Conservation (phyloP, 2,113 vertebrate genomes). For the Ameiurus melas region DNA sequence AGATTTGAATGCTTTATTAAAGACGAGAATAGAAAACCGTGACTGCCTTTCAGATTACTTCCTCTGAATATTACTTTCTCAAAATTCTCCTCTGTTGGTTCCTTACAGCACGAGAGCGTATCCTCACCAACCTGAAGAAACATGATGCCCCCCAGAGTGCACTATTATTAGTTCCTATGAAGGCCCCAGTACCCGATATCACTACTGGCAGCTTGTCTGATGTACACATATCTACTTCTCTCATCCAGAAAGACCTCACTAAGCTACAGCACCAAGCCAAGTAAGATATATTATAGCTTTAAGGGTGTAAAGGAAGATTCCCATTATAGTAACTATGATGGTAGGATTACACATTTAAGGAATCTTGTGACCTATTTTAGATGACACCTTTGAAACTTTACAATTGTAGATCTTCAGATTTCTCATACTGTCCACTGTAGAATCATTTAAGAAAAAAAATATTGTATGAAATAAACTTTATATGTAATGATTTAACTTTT, state of each 20-base stretch:
- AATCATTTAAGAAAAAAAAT: background rate
- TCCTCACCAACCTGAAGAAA: slow-evolving; percentile 85
- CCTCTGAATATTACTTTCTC: background rate
- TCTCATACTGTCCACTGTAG: background rate
- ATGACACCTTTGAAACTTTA: background rate
- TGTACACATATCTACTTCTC: slow-evolving; percentile 74
- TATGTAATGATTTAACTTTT: no score
- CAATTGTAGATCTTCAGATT: background rate
- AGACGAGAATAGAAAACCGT: background rate
- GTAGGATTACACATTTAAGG: background rate
- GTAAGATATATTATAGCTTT: slow-evolving; percentile 14
- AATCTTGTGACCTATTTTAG: background rate
- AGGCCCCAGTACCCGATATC: slow-evolving; percentile 84
- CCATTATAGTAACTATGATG: background rate
- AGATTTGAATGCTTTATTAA: background rate
- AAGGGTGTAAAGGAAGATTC: background rate
- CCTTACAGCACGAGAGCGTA: slow-evolving; percentile 81
- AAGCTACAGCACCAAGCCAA: slow-evolving; percentile 84
- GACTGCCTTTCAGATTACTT: background rate
- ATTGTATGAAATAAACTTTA: background rate
- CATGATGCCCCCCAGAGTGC: slow-evolving; percentile 77
- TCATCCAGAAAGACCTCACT: slow-evolving; percentile 79
- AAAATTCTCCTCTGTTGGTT: slow-evolving; percentile 24
- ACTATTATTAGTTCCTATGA: slow-evolving; percentile 73
- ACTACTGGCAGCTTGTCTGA: slow-evolving; percentile 74